Base-by-base conservation (phyloP, 1,140 invertebrate species). In the Ips nitidus region DNA sequence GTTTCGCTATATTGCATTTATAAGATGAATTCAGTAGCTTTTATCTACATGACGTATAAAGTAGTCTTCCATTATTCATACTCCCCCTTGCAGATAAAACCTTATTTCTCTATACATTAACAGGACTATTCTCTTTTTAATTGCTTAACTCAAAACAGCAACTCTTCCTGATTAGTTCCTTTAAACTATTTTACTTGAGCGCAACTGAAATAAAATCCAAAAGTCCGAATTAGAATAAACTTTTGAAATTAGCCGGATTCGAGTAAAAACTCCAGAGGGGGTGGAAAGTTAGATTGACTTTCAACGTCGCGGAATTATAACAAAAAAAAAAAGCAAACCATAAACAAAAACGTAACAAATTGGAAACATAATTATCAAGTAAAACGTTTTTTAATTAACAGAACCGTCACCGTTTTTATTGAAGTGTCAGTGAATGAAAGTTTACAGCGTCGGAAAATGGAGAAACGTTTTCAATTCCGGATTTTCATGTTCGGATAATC, bases 41-140 rank as follows among this genome's bases (percentile, higher is more conserved):
- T 59, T 59, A 42, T 59, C 57, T 59, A 59, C 41, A n/a, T 5
- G 38, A 41, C 57, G 57, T 59, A 59, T 42, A 42, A 41, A 59
- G 57, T 59, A 22, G 57, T 59, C 4, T 41, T 59, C 39, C 41
- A 59, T 59, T 59, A 59, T 59, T 40, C 57, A 59, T 59, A 39
- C 6, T 59, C 22, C 7, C 22, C 22, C 22, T 22, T 56, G 53
- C 53, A 37, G 53, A 56, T 39, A 38, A 2, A 40, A 56, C 45
- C 45, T 50, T 6, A 50, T 50, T 50, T 50, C 45, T 50, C 22
- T 50, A 22, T 22, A n/a, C 45, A 47, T n/a, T 47, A 47, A 4
- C 45, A 47, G 45, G 4, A n/a, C 45, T n/a, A 47, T 22, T 22
- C 22, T 0, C 22, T 22, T 22, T 22, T 22, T 22, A 22, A 22